phyloP scores from a whole-genome alignment of 1,140 invertebrate genomes.

The Diuraphis noxia region DNA sequence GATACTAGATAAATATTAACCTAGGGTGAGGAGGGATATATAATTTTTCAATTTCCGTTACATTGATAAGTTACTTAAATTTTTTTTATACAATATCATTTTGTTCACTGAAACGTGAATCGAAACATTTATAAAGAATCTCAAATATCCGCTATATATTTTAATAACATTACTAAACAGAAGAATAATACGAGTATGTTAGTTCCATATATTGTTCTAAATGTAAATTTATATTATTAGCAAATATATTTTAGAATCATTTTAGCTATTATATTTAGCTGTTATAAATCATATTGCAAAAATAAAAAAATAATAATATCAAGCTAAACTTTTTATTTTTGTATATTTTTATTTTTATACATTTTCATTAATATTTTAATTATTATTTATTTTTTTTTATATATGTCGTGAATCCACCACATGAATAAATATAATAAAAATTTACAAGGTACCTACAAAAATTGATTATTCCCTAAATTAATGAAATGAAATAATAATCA shows the following conservation, averaged over 20 bases:
- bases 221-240: background rate
- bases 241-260: background rate
- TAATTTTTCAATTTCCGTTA: constrained; percentile 35
- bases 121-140: background rate
- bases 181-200: too few species aligned
- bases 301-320: too few species aligned
- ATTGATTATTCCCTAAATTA: background rate
- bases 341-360: background rate
- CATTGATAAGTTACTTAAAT: background rate
- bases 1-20: background rate
- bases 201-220: background rate
- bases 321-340: too few species aligned
- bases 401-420: background rate
- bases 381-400: background rate
- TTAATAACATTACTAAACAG: background rate
- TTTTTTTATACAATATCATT: background rate
- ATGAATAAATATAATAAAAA: background rate
- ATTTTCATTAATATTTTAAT: background rate
- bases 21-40: background rate
- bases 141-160: background rate
- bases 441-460: background rate
- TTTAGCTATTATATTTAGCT: background rate
- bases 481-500: background rate
- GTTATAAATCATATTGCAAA: too few species aligned
- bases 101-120: constrained; percentile 7